phyloP scores from a whole-genome alignment of 2,113 vertebrate genomes.

The Triplophysa tibetana region DNA sequence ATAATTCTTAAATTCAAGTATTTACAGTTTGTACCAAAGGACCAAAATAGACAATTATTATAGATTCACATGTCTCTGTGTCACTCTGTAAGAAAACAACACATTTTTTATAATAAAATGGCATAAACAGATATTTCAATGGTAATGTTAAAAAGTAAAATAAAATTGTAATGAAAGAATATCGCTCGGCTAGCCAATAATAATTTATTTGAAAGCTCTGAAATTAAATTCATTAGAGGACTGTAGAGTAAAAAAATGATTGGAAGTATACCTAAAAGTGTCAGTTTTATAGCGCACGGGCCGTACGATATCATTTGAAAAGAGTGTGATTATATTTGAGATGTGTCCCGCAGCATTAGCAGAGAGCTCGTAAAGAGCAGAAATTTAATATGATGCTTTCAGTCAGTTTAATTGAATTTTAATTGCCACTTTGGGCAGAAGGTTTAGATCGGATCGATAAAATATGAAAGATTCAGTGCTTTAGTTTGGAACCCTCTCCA shows the following conservation, averaged over 20 bases:
- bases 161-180: slow-evolving; percentile 84
- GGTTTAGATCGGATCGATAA: slow-evolving; percentile 99
- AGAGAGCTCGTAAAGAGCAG: slow-evolving; percentile 98
- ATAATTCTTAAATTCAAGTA: too few species aligned
- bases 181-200: slow-evolving; percentile 93
- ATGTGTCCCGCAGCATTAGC: slow-evolving; percentile 99
- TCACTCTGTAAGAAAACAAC: too few species aligned
- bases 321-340: slow-evolving; percentile 97
- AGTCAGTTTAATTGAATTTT: slow-evolving; percentile 99
- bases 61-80: too few species aligned
- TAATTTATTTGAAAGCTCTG: slow-evolving; percentile 99
- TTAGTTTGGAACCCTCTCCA: slow-evolving; percentile 80
- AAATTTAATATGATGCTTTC: slow-evolving; percentile 99
- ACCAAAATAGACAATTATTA: too few species aligned
- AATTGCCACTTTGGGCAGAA: slow-evolving; percentile 99
- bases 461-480: slow-evolving; percentile 99
- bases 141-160: slow-evolving; percentile 83
- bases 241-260: slow-evolving; percentile 97
- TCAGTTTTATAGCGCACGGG: slow-evolving; percentile 99
- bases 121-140: slow-evolving; percentile 47
- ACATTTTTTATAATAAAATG: too few species aligned
- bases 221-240: slow-evolving; percentile 99
- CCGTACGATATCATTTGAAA: slow-evolving; percentile 99
- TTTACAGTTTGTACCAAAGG: too few species aligned
- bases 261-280: slow-evolving; percentile 99